Evolutionary conservation across 2,888 invertebrate genomes (phyloP).

Genomic region (Cephus runcator): DNA sequence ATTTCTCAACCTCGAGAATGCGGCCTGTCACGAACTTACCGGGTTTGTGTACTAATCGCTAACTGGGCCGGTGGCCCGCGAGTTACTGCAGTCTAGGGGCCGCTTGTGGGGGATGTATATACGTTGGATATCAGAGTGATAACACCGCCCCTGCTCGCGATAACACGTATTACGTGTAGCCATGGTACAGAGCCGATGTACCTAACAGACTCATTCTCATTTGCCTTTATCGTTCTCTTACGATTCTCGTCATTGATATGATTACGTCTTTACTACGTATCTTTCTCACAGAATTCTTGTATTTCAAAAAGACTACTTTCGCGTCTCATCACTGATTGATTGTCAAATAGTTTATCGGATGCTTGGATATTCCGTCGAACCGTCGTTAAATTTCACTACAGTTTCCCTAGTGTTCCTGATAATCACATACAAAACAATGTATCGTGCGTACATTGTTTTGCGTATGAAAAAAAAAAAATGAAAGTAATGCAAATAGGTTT

Average conservation of each 20-base stretch:
- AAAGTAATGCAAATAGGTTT: not conserved
- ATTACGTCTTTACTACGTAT: no score
- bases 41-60: slow-evolving; percentile 4
- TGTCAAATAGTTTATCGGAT: not conserved
- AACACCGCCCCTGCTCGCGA: slow-evolving; percentile 50
- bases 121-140: slow-evolving; percentile 59
- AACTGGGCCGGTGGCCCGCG: slow-evolving; percentile 54
- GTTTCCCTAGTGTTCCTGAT: not conserved
- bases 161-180: slow-evolving; percentile 30
- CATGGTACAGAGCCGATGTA: not conserved
- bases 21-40: not conserved
- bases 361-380: no score
- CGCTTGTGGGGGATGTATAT: slow-evolving; percentile 53
- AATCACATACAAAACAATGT: not conserved
- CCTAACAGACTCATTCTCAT: not conserved
- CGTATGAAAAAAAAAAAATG: not conserved
- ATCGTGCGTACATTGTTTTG: not conserved
- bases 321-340: no score
- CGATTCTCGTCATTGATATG: not conserved
- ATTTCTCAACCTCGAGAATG: slow-evolving; percentile 6
- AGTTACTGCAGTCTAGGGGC: slow-evolving; percentile 52
- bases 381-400: not conserved
- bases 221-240: not conserved
- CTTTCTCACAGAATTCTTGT: not conserved
- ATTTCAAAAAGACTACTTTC: not conserved